Conservation (phyloP, 2,797 vertebrate species). For the Molossus molossus region DNA sequence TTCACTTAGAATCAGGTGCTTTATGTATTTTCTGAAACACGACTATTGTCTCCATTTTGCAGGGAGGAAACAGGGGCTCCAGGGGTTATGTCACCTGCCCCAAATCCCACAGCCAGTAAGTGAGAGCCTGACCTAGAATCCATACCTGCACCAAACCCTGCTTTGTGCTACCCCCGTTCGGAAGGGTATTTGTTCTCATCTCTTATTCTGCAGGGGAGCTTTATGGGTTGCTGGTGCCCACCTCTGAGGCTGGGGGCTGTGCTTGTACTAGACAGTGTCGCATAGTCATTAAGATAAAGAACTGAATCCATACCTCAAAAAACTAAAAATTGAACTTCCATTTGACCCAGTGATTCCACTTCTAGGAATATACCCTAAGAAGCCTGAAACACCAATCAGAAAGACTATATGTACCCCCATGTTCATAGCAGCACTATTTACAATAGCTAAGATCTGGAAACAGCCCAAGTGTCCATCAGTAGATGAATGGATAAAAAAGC, state of each 20-base stretch:
- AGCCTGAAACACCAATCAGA: no score
- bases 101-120: not conserved
- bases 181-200: not conserved
- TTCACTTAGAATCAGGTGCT: not conserved
- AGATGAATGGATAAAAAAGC: no score
- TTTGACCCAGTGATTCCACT: no score
- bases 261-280: not conserved
- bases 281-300: not conserved
- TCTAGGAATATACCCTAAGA: no score
- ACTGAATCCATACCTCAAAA: not conserved
- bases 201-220: not conserved
- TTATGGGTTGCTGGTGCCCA: accelerated
- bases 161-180: not conserved
- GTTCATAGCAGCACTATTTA: no score
- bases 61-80: not conserved
- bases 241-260: not conserved
- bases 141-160: not conserved
- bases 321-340: no score
- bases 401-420: no score
- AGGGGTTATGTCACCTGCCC: not conserved
- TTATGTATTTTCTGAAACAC: not conserved
- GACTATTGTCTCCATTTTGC: not conserved
- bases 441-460: no score
- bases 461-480: no score
- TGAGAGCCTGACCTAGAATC: not conserved